These are phyloP conservation scores for Pseudorasbora parva DNA, from an alignment of 2,113 vertebrate genomes.

Conservation along the genomic window DNA sequence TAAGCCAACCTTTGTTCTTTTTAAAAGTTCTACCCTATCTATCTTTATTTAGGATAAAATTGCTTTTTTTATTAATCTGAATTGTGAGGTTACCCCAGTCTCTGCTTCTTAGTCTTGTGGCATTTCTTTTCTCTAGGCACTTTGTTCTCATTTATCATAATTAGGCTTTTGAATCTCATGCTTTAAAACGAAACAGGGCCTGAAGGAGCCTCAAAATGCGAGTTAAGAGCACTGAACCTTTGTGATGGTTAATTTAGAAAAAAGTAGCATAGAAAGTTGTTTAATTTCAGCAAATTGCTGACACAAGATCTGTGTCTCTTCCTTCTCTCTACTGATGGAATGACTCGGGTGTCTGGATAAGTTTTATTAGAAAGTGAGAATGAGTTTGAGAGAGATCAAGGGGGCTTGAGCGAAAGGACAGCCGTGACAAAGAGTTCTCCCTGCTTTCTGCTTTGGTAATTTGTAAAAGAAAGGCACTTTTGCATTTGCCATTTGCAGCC, in stretches of 20 bases:
- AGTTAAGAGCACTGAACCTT: background rate
- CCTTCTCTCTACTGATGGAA: background rate
- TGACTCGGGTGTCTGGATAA: background rate
- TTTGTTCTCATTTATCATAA: slow-evolving; percentile 13
- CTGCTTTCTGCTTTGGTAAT: slow-evolving; percentile 40
- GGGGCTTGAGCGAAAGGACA: background rate
- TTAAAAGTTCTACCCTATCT: slow-evolving; percentile 13
- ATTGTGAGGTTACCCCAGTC: background rate
- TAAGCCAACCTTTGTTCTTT: background rate
- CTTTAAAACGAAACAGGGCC: slow-evolving; percentile 3
- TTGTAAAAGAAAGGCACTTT: slow-evolving; percentile 33
- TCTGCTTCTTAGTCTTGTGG: background rate
- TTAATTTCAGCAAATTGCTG: slow-evolving; percentile 10
- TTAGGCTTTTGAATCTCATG: background rate
- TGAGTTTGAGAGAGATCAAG: slow-evolving; percentile 3
- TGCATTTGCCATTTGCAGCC: slow-evolving; percentile 29
- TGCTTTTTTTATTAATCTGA: background rate
- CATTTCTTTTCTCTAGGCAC: slow-evolving; percentile 32
- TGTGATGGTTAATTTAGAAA: background rate
- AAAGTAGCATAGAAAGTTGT: background rate
- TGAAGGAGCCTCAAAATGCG: background rate
- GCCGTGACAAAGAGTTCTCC: background rate
- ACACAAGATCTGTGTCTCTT: background rate
- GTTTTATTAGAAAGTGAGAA: slow-evolving; percentile 16
- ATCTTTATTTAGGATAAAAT: slow-evolving; percentile 10